Conservation (phyloP, 2,888 invertebrate species). For the Morpho achilles region DNA sequence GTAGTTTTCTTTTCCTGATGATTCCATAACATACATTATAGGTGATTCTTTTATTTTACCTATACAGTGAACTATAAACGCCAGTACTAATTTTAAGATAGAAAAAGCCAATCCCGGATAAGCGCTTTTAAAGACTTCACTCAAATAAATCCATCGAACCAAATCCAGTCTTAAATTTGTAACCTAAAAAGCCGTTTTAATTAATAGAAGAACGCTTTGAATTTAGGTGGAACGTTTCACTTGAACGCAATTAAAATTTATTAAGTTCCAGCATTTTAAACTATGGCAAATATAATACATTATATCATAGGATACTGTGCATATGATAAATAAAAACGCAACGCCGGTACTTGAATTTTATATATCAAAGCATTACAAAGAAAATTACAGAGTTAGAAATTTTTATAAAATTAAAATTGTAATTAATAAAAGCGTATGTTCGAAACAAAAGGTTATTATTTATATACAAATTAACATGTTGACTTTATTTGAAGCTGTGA, state of each 20-base stretch:
- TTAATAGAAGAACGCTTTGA: conserved; percentile 30
- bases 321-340: conserved; percentile 17
- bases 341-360: conserved; percentile 18
- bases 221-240: conserved; percentile 22
- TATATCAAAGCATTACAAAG: conserved; percentile 24
- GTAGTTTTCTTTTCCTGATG: too few species aligned
- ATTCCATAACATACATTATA: too few species aligned
- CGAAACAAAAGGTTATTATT: conserved; percentile 4
- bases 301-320: conserved; percentile 20
- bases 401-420: conserved; percentile 16
- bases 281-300: conserved; percentile 15
- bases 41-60: too few species aligned
- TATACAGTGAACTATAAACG: too few species aligned
- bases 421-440: conserved; percentile 18
- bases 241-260: conserved; percentile 22
- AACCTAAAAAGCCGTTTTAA: conserved; percentile 38
- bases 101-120: conserved; percentile 18
- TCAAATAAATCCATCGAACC: conserved; percentile 42
- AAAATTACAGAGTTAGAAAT: conserved; percentile 22
- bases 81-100: not conserved
- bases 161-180: conserved; percentile 45
- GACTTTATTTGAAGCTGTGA: conserved; percentile 25
- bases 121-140: conserved; percentile 26
- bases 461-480: conserved; percentile 21
- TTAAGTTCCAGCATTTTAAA: conserved; percentile 19